Evolutionary conservation across 2,888 invertebrate species (phyloP).

Genomic region (Brassicogethes aeneus): DNA sequence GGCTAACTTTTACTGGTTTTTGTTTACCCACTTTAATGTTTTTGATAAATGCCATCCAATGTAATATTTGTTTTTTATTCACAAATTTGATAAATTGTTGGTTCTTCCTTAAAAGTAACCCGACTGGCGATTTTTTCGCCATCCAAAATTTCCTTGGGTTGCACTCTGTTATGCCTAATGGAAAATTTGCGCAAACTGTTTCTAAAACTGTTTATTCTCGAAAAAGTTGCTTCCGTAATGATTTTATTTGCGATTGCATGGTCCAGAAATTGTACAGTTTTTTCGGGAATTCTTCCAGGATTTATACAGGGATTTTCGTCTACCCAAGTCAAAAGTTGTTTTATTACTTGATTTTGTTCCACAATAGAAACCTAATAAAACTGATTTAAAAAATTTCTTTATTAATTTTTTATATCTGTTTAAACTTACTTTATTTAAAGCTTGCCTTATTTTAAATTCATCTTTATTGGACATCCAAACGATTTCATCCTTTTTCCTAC

Average conservation of each 20-base stretch:
- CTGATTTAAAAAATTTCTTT: constrained; percentile 3
- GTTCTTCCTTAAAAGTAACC: constrained; percentile 31
- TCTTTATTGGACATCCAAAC: constrained; percentile 29
- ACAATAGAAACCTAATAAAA: constrained; percentile 26
- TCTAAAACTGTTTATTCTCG: constrained; percentile 27
- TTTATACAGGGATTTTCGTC: constrained; percentile 25
- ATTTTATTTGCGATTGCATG: constrained; percentile 21
- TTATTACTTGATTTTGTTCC: constrained; percentile 28
- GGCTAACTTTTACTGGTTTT: too few species aligned
- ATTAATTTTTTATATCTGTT: constrained; percentile 2
- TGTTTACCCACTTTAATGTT: too few species aligned
- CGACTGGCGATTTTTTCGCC: constrained; percentile 17
- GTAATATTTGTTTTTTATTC: too few species aligned
- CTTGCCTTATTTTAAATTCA: constrained; percentile 29
- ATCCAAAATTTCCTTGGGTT: constrained; percentile 11
- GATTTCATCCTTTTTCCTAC: constrained; percentile 24
- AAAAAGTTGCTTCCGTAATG: constrained; percentile 21
- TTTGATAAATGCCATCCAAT: too few species aligned
- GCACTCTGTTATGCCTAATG: constrained; percentile 18
- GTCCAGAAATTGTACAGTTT: constrained; percentile 24
- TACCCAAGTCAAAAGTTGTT: constrained; percentile 28
- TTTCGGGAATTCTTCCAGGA: constrained; percentile 28
- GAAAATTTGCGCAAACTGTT: constrained; percentile 28
- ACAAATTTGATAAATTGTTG: constrained; percentile 26
- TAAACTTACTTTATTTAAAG: constrained; percentile 25